Evolutionary conservation across 2,888 invertebrate genomes (phyloP).

Genomic region (Chalcis sispes): DNA sequence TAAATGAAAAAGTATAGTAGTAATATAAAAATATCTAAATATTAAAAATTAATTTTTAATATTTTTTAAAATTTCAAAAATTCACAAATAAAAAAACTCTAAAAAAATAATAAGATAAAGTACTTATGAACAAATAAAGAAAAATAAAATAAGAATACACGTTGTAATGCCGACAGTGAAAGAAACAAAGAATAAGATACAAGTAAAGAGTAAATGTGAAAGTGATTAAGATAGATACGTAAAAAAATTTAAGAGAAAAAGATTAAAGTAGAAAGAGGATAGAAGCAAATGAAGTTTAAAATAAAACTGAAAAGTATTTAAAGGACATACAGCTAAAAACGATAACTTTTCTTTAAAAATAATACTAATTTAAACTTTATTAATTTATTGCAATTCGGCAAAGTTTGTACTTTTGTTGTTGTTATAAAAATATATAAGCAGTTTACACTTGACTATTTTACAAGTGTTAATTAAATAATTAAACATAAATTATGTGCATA

Average conservation of each 20-base stretch:
- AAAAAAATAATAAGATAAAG: neutral
- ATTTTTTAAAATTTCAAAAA: no score
- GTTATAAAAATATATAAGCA: no score
- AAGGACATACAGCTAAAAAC: neutral
- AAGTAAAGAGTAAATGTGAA: slow-evolving; percentile 38
- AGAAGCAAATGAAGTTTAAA: neutral
- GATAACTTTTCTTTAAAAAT: neutral
- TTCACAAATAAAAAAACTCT: no score
- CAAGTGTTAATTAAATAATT: no score
- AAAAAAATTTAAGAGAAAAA: slow-evolving; percentile 28
- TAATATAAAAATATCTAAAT: no score
- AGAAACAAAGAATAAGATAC: slow-evolving; percentile 30
- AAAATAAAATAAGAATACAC: neutral
- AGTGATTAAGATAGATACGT: slow-evolving; percentile 46
- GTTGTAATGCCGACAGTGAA: neutral
- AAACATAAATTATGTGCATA: no score
- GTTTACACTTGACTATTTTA: no score
- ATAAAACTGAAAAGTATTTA: slow-evolving; percentile 10
- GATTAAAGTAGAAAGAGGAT: slow-evolving; percentile 21
- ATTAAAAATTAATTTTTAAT: no score
- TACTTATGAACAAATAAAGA: neutral
- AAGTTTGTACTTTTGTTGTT: no score
- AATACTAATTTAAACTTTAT: neutral
- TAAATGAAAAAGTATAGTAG: no score
- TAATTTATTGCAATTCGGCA: no score